phyloP scores from a whole-genome alignment of 2,888 invertebrate species.

The Toxonevra muliebris region DNA sequence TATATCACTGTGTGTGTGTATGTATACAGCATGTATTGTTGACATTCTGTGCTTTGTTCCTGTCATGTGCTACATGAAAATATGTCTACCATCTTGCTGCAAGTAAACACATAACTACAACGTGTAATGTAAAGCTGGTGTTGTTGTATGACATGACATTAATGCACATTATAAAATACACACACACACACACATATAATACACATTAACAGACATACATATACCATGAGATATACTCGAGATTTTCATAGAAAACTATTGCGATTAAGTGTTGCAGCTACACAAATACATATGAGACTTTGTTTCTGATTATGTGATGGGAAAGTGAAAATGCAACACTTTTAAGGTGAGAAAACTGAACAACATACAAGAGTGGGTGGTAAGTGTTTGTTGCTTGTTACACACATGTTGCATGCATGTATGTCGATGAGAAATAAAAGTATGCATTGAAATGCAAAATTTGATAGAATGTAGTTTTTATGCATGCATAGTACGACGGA shows the following conservation, averaged over 20 bases:
- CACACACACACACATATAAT: not conserved
- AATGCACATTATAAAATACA: constrained; percentile 34
- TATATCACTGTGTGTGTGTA: too few species aligned
- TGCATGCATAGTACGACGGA: not conserved
- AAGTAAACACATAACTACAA: constrained; percentile 13
- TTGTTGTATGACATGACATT: constrained; percentile 42
- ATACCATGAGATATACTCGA: not conserved
- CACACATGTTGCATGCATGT: too few species aligned
- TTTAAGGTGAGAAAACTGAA: not conserved
- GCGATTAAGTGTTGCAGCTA: too few species aligned
- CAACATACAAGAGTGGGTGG: constrained; percentile 1
- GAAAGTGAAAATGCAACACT: constrained; percentile 33
- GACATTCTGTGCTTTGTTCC: constrained; percentile 41
- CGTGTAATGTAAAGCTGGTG: constrained; percentile 34
- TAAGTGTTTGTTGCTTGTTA: not conserved
- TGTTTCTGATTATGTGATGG: constrained; percentile 8
- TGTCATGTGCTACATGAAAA: constrained; percentile 44
- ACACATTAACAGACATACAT: not conserved
- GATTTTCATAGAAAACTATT: too few species aligned
- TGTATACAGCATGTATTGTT: constrained; percentile 26
- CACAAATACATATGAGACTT: not conserved
- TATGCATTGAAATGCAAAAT: not conserved
- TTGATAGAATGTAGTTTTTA: not conserved
- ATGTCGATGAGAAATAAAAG: too few species aligned
- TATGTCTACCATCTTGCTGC: constrained; percentile 27